Evolutionary conservation across 2,888 invertebrate species (phyloP), one percentile per base, ranked within the genome.

Genomic region (Digitonthophagus gazella): DNA sequence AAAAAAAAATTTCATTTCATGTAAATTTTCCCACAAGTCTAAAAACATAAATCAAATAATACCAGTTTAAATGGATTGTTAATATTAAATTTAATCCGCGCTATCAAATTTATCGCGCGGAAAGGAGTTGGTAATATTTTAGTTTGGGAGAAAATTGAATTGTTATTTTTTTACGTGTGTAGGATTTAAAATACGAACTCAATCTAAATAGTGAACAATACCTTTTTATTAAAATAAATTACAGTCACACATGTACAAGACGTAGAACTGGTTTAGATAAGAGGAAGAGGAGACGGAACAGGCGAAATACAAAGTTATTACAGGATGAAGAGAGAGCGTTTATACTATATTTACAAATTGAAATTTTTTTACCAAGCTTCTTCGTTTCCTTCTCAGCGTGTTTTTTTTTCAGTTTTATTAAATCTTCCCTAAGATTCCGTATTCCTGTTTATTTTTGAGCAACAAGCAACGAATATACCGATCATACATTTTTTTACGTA

Each of bases 171-270:
- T 15, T 57, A 14, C 15, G 28, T n/a, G 57, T 1, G 57, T 15
- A 16, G 14, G 5, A 57, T 11, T 11, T 57, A 11, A 20, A 16
- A 58, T 15, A 58, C 20, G 15, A 69, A 69, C 16, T 15, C 16
- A 67, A n/a, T 16, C 2, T 58, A 19, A 71, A 66, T 65, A 61
- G 65, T 72, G 79, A 81, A 81, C 81, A 81, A 81, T 80, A 81
- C 80, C 28, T 83, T 83, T 78, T 82, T 83, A 83, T 83, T 83
- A 83, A 83, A 83, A 83, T 83, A 83, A 83, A 83, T 83, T 83
- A 83, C 83, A 82, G 81, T 83, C 83, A 83, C 82, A 83, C 83
- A 83, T 78, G 80, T 79, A 83, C 82, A 61, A 61, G 82, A 83
- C 81, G 28, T 44, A 44, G 28, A 44, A 44, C 28, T 44, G 6